A percentile compares a stretch with the other conserved stretches of the same genome.
These are phyloP conservation scores for Ursus arctos DNA, from an alignment of 2,113 vertebrate species.

Conservation along the genomic window DNA sequence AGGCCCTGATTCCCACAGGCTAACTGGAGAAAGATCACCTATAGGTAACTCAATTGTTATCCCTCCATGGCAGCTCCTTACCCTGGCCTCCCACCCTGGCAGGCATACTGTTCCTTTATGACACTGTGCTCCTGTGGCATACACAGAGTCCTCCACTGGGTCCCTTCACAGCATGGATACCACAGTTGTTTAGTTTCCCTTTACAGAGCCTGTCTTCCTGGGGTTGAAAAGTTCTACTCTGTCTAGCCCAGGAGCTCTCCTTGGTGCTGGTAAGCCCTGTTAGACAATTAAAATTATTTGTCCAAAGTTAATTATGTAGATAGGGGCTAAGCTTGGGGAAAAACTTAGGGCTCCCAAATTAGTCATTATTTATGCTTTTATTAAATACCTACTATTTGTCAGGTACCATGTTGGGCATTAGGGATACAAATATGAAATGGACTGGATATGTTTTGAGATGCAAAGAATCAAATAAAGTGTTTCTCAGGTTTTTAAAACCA, in stretches of 20 bases:
- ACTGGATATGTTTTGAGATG: neutral
- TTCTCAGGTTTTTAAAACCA: neutral
- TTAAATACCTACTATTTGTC: neutral
- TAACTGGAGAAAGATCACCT: neutral
- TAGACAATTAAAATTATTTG: neutral
- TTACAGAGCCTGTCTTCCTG: neutral
- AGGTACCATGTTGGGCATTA: neutral
- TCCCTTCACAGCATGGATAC: neutral
- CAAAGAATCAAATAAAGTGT: neutral
- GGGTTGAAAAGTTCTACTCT: neutral
- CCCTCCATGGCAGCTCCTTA: neutral
- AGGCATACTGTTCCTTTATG: neutral
- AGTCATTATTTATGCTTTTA: constrained; percentile 22
- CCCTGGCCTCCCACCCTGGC: neutral
- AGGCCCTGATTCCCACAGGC: neutral
- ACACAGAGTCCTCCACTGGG: neutral
- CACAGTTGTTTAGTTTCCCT: constrained; percentile 23
- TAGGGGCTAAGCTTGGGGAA: neutral
- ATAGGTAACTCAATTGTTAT: neutral
- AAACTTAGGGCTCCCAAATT: neutral
- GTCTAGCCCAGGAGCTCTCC: neutral
- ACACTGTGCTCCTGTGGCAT: neutral
- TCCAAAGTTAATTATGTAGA: neutral
- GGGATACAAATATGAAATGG: neutral
- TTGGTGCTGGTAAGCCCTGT: constrained; percentile 6